Percentiles rank a stretch among this genome's conserved stretches.
Conservation (phyloP, 2,113 vertebrate genomes). For the Anser cygnoides region DNA sequence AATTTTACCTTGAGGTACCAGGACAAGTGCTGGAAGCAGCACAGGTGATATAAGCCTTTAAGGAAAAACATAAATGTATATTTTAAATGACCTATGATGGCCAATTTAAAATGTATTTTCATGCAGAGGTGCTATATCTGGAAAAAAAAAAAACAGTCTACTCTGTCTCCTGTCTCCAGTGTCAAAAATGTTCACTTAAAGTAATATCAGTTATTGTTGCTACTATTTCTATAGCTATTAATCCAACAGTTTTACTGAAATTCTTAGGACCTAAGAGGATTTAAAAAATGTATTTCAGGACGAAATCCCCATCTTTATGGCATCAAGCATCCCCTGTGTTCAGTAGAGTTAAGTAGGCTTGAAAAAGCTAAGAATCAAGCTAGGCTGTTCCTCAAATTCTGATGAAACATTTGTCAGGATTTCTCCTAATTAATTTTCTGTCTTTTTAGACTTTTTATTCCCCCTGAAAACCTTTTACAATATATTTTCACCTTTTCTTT, state of each 20-base stretch:
- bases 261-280: neutral
- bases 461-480: constrained; percentile 55
- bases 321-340: neutral
- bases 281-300: neutral
- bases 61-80: neutral
- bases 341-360: neutral
- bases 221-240: neutral
- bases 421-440: constrained; percentile 61
- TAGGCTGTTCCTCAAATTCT: neutral
- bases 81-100: neutral
- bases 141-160: neutral
- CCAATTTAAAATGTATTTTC: neutral
- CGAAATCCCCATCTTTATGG: neutral
- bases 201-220: neutral
- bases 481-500: constrained; percentile 64
- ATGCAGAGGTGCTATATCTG: neutral
- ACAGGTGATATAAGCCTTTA: neutral
- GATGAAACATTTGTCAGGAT: constrained; percentile 48
- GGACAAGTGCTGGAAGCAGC: neutral
- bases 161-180: neutral
- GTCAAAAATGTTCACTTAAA: neutral
- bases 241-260: neutral
- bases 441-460: constrained; percentile 41
- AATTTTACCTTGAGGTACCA: neutral
- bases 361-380: neutral